Conservation (phyloP, 2,888 invertebrate species). For the Achlya flavicornis region DNA sequence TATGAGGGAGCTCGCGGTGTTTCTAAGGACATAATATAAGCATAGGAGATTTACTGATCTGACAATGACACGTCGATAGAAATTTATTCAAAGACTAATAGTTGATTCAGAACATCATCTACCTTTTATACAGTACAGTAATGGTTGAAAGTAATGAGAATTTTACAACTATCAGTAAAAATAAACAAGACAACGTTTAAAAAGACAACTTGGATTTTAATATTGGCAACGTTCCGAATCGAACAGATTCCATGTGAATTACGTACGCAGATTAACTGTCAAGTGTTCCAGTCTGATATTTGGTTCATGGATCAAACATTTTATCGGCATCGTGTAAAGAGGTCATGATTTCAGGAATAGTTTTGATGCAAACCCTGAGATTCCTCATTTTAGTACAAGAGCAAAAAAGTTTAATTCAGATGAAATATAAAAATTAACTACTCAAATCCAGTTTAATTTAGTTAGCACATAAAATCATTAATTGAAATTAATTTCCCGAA, state of each 20-base stretch:
- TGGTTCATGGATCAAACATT: constrained; percentile 27
- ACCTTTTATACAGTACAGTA: background rate
- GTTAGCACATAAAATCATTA: constrained; percentile 14
- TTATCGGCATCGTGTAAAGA: constrained; percentile 18
- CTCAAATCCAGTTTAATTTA: background rate
- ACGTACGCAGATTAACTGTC: constrained; percentile 41
- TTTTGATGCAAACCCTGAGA: background rate
- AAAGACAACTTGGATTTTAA: constrained; percentile 41
- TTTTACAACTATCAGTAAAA: constrained; percentile 11
- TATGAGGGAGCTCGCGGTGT: background rate
- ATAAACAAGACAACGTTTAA: constrained; percentile 17
- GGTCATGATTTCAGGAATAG: constrained; percentile 5
- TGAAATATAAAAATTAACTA: background rate
- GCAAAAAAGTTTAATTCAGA: background rate
- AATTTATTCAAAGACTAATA: too few species aligned
- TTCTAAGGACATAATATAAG: background rate
- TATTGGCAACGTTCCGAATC: constrained; percentile 64
- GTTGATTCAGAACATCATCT: too few species aligned
- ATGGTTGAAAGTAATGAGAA: background rate
- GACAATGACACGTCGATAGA: background rate
- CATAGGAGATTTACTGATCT: background rate
- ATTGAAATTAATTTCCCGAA: constrained; percentile 25
- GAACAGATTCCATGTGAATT: constrained; percentile 43
- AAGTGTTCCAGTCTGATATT: constrained; percentile 38
- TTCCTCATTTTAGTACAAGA: background rate